These are phyloP conservation scores for Lacanobia wlatinum DNA, from an alignment of 2,888 invertebrate species.

Conservation along the genomic window DNA sequence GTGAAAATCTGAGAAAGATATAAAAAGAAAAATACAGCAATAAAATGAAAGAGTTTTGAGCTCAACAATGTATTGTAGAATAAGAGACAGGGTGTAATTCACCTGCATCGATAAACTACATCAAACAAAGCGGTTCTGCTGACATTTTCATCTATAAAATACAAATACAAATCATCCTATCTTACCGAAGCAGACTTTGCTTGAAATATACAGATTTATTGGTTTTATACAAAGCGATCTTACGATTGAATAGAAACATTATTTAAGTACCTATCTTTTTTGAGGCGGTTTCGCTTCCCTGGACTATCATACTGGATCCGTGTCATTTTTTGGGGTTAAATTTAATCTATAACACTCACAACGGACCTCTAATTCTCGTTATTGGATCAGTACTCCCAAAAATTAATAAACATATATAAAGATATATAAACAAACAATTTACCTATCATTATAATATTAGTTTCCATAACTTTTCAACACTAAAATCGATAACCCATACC, in stretches of 20 bases:
- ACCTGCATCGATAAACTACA: conserved; percentile 21
- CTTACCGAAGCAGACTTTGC: background rate
- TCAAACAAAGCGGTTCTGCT: background rate
- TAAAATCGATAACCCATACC: conserved; percentile 11
- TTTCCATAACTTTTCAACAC: background rate
- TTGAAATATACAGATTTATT: conserved; percentile 12
- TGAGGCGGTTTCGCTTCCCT: too few species aligned
- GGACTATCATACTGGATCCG: too few species aligned
- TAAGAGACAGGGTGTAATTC: conserved; percentile 5
- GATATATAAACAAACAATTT: too few species aligned
- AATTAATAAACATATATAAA: too few species aligned
- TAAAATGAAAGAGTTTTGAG: conserved; percentile 5
- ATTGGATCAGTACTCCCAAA: too few species aligned
- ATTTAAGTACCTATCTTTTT: background rate
- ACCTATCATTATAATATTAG: too few species aligned
- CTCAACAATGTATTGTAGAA: background rate
- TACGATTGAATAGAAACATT: background rate
- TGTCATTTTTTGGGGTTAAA: too few species aligned
- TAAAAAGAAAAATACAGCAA: background rate
- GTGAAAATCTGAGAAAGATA: conserved; percentile 15
- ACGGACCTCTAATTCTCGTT: too few species aligned
- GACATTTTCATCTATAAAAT: conserved; percentile 5
- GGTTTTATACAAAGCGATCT: background rate
- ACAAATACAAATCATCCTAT: background rate
- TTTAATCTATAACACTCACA: too few species aligned